phyloP scores from a whole-genome alignment of 2,113 vertebrate species.

The Penelope pileata region DNA sequence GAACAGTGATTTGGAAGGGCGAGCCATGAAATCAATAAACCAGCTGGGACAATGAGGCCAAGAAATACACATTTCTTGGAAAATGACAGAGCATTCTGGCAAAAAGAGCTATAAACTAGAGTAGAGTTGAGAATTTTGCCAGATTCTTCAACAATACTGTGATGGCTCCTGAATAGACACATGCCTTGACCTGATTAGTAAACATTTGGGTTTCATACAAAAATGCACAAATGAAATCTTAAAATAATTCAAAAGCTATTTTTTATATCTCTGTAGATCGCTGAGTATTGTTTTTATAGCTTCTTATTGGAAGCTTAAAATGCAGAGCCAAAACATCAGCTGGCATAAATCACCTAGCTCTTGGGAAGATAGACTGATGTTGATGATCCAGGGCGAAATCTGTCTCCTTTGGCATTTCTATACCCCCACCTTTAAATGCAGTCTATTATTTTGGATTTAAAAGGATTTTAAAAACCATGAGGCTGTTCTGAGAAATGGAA shows the following conservation, averaged over 20 bases:
- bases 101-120: constrained; percentile 30
- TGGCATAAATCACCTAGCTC: constrained; percentile 13
- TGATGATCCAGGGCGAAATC: background rate
- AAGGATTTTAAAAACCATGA: background rate
- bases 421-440: background rate
- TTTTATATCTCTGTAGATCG: background rate
- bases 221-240: constrained; percentile 12
- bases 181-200: constrained; percentile 47
- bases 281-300: background rate
- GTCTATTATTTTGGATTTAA: background rate
- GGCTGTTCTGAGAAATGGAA: background rate
- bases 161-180: constrained; percentile 16
- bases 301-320: constrained; percentile 27
- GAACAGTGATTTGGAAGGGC: constrained; percentile 66
- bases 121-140: constrained; percentile 14
- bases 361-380: background rate
- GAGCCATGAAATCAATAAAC: constrained; percentile 48
- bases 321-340: background rate
- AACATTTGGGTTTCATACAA: constrained; percentile 30
- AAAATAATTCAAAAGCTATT: constrained; percentile 9
- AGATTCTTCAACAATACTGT: constrained; percentile 8
- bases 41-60: constrained; percentile 51
- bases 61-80: constrained; percentile 72
- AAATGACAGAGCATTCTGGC: constrained; percentile 70
- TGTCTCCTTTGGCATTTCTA: background rate